These are phyloP conservation scores for Podarcis muralis DNA, from an alignment of 2,113 vertebrate genomes.

Conservation along the genomic window DNA sequence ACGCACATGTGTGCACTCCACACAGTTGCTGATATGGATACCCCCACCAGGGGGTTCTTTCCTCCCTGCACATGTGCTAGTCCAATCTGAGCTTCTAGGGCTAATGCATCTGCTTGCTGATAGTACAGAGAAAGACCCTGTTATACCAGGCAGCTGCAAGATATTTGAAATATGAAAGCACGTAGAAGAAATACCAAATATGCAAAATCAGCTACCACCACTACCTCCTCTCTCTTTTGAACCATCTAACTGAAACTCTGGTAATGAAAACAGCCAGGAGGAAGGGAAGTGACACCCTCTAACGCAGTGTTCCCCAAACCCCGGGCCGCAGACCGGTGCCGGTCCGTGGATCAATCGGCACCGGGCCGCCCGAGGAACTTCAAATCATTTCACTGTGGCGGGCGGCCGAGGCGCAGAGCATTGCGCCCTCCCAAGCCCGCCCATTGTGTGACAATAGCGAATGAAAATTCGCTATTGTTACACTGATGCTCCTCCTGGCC, in stretches of 20 bases:
- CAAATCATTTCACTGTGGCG: no score
- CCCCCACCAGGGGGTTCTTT: not conserved
- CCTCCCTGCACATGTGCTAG: not conserved
- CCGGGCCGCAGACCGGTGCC: no score
- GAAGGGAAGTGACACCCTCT: not conserved
- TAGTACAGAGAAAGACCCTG: slow-evolving; percentile 56
- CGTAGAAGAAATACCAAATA: slow-evolving; percentile 57
- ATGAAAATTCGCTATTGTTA: no score
- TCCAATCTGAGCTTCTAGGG: not conserved
- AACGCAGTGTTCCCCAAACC: no score
- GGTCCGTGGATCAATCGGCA: no score
- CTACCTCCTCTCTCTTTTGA: not conserved
- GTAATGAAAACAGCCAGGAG: not conserved
- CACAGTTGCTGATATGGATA: not conserved
- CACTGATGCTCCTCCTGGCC: no score
- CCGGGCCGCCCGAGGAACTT: no score
- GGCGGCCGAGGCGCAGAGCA: no score
- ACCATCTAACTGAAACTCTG: slow-evolving; percentile 32
- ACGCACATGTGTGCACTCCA: not conserved
- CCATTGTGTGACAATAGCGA: no score
- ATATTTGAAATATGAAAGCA: slow-evolving; percentile 36
- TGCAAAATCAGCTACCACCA: slow-evolving; percentile 21
- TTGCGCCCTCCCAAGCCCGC: no score
- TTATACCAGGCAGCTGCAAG: slow-evolving; percentile 60
- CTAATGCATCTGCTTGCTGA: no score